Base-by-base conservation (phyloP, 2,797 vertebrate genomes). In the Morus bassanus region DNA sequence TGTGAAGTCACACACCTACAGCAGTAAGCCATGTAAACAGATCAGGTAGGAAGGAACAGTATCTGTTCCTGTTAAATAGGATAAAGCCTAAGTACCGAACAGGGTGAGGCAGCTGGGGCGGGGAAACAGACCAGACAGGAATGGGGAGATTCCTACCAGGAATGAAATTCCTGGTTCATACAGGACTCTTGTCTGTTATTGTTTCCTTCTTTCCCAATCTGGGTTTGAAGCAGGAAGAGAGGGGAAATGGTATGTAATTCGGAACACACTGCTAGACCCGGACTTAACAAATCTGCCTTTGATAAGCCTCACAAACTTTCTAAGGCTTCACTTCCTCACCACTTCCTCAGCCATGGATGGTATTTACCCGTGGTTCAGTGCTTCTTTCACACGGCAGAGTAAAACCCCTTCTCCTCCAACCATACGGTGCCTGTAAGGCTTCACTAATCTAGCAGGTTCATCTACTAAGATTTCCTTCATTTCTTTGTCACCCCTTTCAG, bases 51-150 rank as follows among this genome's bases (percentile, higher is more conserved):
- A 91, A 94, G 94, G 92, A 83, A 37, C 69, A 94, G 79, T 56
- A 92, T 80, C 75, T 92, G 80, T 19, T 88, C 61, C 53, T 64
- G 91, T 85, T 84, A 95, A 93, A 92, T 28, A 73, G 91, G 73
- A 96, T 96, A 86, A 50, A 50, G 79, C 56, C 2, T 65, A 88
- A 91, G 94, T 72, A 79, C 76, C 0, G 8, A 91, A 35, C 80
- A 91, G 94, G 96, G 95, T 31, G 95, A 88, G 93, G 93, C 94
- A 46, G 79, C 79, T 76, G 76, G 93, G 94, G 95, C 21, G 69
- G 94, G 87, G 87, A 96, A 96, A 96, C 96, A 97, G 91, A 97
- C 95, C 96, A 95, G 96, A 97, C 96, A 97, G 95, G 96, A 97
- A 94, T 56, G 96, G 96, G 96, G 79, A 97, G 96, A 97, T 97